Conservation (phyloP, 2,888 invertebrate genomes). For the Dasysyrphus tricinctus region DNA sequence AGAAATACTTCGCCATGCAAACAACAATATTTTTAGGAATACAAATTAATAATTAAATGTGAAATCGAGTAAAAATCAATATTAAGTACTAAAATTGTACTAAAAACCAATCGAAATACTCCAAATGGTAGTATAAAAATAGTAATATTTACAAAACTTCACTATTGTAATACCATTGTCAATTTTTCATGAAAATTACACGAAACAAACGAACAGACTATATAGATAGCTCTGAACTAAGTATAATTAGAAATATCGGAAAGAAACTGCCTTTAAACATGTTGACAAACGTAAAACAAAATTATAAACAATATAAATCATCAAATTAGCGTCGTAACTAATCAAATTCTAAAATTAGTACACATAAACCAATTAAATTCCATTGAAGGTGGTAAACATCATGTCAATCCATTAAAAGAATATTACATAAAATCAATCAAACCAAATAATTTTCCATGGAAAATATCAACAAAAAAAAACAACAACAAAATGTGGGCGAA, state of each 20-base stretch:
- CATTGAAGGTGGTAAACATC: background rate
- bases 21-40: too few species aligned
- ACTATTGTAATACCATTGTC: too few species aligned
- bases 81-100: background rate
- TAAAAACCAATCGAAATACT: background rate
- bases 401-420: background rate
- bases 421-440: background rate
- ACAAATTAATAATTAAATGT: too few species aligned
- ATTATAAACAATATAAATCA: background rate
- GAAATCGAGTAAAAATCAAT: too few species aligned
- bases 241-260: background rate
- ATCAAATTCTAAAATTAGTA: conserved; percentile 14
- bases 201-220: too few species aligned
- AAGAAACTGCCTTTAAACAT: background rate
- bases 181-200: too few species aligned
- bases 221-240: background rate
- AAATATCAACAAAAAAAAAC: background rate
- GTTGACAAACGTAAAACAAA: background rate
- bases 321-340: background rate
- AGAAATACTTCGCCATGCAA: too few species aligned
- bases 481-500: background rate
- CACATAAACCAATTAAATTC: conserved; percentile 10
- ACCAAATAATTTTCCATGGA: background rate
- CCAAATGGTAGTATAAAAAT: too few species aligned
- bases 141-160: too few species aligned